Percentiles rank a stretch among this genome's conserved stretches.
phyloP scores from a whole-genome alignment of 2,113 vertebrate genomes.

The Oreochromis niloticus region DNA sequence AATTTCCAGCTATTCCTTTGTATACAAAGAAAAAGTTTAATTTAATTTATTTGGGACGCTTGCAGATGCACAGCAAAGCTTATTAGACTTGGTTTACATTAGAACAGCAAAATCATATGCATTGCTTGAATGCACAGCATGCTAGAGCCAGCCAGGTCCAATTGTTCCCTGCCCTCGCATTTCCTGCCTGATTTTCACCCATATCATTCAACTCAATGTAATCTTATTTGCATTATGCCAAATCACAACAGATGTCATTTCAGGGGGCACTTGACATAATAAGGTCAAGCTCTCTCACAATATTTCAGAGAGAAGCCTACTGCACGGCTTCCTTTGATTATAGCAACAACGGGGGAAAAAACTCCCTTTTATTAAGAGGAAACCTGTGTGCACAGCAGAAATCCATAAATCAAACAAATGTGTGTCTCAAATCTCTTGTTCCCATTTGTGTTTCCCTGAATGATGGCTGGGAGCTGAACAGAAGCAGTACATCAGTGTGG shows the following conservation, averaged over 20 bases:
- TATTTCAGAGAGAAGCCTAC: neutral
- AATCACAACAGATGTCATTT: neutral
- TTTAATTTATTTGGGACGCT: neutral
- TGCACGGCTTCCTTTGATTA: neutral
- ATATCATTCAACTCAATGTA: neutral
- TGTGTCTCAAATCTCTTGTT: neutral
- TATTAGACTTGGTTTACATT: neutral
- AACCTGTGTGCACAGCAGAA: neutral
- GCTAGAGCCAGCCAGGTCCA: neutral
- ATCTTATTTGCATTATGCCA: neutral
- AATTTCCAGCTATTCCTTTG: neutral
- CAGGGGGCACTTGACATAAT: neutral
- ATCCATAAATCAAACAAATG: neutral
- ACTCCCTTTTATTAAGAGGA: neutral
- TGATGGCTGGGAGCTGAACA: neutral
- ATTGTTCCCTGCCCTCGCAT: neutral
- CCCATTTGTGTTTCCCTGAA: neutral
- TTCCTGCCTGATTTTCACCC: neutral
- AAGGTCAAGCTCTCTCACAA: neutral
- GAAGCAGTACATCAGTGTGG: neutral
- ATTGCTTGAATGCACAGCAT: neutral
- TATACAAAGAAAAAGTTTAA: neutral
- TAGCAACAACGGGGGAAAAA: neutral
- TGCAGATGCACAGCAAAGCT: neutral
- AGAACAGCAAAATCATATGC: neutral